phyloP scores from a whole-genome alignment of 2,797 vertebrate species.

The Rhabdophis nuchalis region DNA sequence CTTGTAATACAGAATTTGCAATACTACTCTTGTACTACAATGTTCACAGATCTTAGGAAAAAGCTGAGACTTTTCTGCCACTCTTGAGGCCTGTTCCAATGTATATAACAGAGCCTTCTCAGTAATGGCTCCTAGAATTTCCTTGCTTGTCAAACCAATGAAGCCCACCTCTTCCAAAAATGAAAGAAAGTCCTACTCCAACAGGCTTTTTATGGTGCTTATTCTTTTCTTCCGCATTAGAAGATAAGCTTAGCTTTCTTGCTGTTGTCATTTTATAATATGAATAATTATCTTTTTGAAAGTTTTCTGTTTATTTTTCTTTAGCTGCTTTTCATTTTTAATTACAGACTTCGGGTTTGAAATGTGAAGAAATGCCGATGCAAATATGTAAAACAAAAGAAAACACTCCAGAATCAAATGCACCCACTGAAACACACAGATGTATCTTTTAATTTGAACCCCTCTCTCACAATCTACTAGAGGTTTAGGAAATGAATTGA shows the following conservation, averaged over 20 bases:
- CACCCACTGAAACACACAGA: background rate
- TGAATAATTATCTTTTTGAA: background rate
- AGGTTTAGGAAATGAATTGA: background rate
- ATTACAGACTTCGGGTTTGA: background rate
- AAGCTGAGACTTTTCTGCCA: background rate
- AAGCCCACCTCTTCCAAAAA: background rate
- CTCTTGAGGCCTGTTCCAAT: background rate
- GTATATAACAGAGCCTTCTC: background rate
- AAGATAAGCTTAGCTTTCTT: background rate
- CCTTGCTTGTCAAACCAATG: background rate
- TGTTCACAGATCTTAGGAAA: background rate
- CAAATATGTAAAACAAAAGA: background rate
- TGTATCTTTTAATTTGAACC: background rate
- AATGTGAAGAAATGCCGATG: background rate
- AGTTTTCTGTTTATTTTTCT: background rate
- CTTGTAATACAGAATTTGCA: background rate
- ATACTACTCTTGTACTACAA: background rate
- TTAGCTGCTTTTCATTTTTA: background rate
- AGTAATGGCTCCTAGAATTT: background rate
- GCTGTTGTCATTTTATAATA: background rate
- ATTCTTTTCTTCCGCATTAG: background rate
- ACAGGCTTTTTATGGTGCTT: background rate
- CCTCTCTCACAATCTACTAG: background rate
- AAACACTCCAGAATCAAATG: background rate
- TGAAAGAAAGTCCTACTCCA: background rate